Conservation (phyloP, 2,888 invertebrate species). For the Synergus japonicus region DNA sequence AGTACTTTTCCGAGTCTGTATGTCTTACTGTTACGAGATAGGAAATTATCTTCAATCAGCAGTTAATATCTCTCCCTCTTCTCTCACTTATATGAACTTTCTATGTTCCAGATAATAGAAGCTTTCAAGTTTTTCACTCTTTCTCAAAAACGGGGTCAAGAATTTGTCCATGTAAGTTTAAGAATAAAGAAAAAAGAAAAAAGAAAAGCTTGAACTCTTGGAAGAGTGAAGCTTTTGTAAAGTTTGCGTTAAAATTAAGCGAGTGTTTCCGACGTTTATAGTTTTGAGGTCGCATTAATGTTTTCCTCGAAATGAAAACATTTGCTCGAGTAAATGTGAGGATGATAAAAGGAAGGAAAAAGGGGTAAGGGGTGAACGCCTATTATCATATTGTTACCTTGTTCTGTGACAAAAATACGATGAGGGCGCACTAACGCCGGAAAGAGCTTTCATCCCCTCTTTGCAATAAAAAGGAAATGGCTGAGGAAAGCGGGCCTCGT, state of each 20-base stretch:
- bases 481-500: conserved; percentile 30
- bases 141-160: neutral
- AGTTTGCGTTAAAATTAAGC: conserved; percentile 16
- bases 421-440: conserved; percentile 31
- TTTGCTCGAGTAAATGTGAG: conserved; percentile 1
- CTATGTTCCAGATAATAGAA: neutral
- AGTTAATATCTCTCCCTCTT: conserved; percentile 20
- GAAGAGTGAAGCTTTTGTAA: neutral
- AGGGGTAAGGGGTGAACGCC: conserved; percentile 23
- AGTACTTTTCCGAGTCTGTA: conserved; percentile 29
- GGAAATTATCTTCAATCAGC: conserved; percentile 35
- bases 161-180: neutral
- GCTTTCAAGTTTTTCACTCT: neutral
- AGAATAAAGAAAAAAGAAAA: neutral
- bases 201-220: neutral
- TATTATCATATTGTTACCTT: conserved; percentile 42
- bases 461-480: conserved; percentile 40
- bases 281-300: conserved; percentile 31
- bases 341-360: conserved; percentile 27
- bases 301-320: conserved; percentile 26
- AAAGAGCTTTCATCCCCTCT: conserved; percentile 36
- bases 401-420: conserved; percentile 33
- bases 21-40: conserved; percentile 33
- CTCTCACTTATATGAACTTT: neutral
- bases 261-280: conserved; percentile 36